Base-by-base conservation (phyloP, 2,888 invertebrate species). In the Flexamia atlantica region DNA sequence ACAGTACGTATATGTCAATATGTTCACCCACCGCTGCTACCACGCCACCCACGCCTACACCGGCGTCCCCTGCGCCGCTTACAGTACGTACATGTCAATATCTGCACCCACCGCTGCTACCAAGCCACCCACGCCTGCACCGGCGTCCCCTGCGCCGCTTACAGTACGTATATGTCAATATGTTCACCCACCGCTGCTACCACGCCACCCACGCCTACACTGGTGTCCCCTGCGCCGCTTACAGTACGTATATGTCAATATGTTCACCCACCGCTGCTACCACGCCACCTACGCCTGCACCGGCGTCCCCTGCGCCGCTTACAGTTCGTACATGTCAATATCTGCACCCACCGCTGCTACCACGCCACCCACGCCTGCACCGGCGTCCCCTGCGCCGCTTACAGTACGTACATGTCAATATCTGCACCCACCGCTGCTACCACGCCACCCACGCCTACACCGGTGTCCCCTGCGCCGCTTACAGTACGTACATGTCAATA, bases 1-100 rank as follows among this genome's bases (percentile, higher is more conserved):
- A 96, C 90, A 93, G 96, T 97, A 92, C 95, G 96, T 72, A 32
- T 3, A 53, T 25, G 7, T 40, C 12, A n/a, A n/a, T n/a, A n/a
- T n/a, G n/a, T n/a, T n/a, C 88, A 97, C 97, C 1, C 97, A 97
- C 89, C 93, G 97, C 87, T 98, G 98, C 90, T 95, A 95, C 89
- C 97, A 98, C 89, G 97, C 97, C 0, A 95, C 97, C 12, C 97
- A 97, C 90, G 97, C 97, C 32, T 97, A 97, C 89, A 97, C 97
- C 2, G 96, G 96, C 12, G 92, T 97, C 83, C 97, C 97, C 1
- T 96, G 96, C 90, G 96, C 96, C 53, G 96, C 96, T 57, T 97
- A 96, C 90, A 93, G 96, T 97, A 92, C 95, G 96, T 72, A 32
- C 2, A 53, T 25, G 7, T 40, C 12, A n/a, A n/a, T n/a, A n/a